Percentiles rank a stretch among this genome's conserved stretches.
Conservation (phyloP, 2,113 vertebrate species). For the Sprattus sprattus region DNA sequence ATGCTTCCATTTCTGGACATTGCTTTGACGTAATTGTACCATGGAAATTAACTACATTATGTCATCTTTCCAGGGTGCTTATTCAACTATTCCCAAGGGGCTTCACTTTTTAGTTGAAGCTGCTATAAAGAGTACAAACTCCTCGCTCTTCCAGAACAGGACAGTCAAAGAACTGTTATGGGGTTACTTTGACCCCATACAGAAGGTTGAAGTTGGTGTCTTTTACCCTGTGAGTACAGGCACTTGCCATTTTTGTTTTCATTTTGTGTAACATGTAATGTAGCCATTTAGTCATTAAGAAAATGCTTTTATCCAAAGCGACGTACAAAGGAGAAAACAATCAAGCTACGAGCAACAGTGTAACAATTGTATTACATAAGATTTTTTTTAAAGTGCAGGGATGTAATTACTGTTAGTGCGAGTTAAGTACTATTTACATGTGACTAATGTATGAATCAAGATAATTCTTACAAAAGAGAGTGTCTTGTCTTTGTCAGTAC, state of each 20-base stretch:
- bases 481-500: constrained; percentile 72
- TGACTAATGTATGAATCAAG: neutral
- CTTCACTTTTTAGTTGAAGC: constrained; percentile 66
- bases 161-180: constrained; percentile 85
- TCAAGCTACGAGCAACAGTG: too few relatives aligned
- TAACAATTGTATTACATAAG: too few relatives aligned
- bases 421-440: too few relatives aligned
- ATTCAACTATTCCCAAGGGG: constrained; percentile 42
- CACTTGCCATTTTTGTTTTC: neutral
- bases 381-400: too few relatives aligned
- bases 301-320: too few relatives aligned
- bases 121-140: constrained; percentile 65
- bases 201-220: constrained; percentile 64
- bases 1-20: neutral
- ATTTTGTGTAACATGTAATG: neutral
- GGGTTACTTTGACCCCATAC: constrained; percentile 84
- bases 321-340: too few relatives aligned
- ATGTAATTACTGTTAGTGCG: too few relatives aligned
- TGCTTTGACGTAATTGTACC: neutral
- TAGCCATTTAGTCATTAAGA: too few relatives aligned
- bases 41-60: constrained; percentile 3
- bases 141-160: constrained; percentile 79
- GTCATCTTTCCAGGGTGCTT: constrained; percentile 69
- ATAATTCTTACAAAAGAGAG: neutral
- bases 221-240: constrained; percentile 78